phyloP scores from a whole-genome alignment of 2,797 vertebrate species.

The Characodon lateralis region DNA sequence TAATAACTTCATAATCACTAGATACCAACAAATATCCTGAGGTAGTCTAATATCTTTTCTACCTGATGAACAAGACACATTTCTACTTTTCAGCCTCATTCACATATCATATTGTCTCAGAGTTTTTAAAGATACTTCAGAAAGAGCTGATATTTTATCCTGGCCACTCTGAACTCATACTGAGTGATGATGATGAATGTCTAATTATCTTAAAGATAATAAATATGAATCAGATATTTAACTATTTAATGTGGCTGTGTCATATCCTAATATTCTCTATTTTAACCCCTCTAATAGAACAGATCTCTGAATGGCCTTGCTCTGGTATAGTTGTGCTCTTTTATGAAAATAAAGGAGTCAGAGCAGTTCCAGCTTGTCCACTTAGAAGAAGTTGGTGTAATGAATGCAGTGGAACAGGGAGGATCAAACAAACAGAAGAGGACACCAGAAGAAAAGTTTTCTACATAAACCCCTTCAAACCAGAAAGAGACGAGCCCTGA shows the following conservation, averaged over 20 bases:
- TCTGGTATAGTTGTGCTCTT: constrained; percentile 13
- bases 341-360: constrained; percentile 10
- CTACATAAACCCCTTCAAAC: constrained; percentile 43
- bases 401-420: constrained; percentile 35
- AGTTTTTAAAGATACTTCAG: not conserved
- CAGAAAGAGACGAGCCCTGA: constrained; percentile 39
- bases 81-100: not conserved
- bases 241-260: not conserved
- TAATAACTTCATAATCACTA: not conserved
- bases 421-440: constrained; percentile 55
- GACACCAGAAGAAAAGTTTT: constrained; percentile 53
- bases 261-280: not conserved
- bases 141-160: not conserved
- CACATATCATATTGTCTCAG: not conserved
- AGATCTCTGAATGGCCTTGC: not conserved
- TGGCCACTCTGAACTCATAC: not conserved
- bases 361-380: constrained; percentile 20
- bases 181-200: not conserved
- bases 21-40: not conserved
- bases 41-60: not conserved
- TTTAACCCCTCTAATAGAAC: not conserved
- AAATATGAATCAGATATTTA: too few species aligned
- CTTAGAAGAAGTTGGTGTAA: constrained; percentile 24
- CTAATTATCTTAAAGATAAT: not conserved
- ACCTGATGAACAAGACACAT: not conserved